Evolutionary conservation across 37 sponge, comb jelly and placozoan genomes (phyloP).

Genomic region (Lycopodina hypogea): DNA sequence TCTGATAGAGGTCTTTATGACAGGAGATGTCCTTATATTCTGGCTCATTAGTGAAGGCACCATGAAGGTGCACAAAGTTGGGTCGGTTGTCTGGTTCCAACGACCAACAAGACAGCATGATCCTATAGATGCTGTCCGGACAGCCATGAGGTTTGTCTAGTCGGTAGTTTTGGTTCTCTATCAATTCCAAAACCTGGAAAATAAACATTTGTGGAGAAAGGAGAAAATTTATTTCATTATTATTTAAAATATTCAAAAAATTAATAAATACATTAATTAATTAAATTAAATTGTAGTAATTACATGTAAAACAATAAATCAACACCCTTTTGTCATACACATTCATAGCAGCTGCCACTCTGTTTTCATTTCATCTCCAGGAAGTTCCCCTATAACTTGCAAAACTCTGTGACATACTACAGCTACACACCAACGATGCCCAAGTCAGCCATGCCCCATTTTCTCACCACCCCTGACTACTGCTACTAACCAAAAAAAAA

Average conservation of each 20-base stretch:
- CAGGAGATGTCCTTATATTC: constrained; percentile 66
- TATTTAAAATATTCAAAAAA: neutral
- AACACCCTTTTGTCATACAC: no score
- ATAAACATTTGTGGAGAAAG: neutral
- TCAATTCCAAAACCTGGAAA: constrained; percentile 68
- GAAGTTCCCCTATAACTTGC: no score
- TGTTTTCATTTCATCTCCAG: no score
- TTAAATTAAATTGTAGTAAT: no score
- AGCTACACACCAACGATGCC: no score
- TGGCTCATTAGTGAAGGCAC: constrained; percentile 48
- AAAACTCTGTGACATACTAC: no score
- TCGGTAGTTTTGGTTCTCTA: constrained; percentile 77
- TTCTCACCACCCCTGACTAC: no score
- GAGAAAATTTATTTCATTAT: neutral
- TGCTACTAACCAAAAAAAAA: no score
- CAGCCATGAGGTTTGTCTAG: constrained; percentile 65
- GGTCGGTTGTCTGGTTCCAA: constrained; percentile 77
- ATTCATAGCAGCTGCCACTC: no score
- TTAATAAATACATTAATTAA: no score
- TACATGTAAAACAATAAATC: no score
- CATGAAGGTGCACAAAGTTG: constrained; percentile 72
- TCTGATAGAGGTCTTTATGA: constrained; percentile 72
- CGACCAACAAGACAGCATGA: constrained; percentile 91
- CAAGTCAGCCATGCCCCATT: no score
- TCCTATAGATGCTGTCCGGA: constrained; percentile 65